Conservation (phyloP, 2,888 invertebrate species). For the Chouioia cunea region DNA sequence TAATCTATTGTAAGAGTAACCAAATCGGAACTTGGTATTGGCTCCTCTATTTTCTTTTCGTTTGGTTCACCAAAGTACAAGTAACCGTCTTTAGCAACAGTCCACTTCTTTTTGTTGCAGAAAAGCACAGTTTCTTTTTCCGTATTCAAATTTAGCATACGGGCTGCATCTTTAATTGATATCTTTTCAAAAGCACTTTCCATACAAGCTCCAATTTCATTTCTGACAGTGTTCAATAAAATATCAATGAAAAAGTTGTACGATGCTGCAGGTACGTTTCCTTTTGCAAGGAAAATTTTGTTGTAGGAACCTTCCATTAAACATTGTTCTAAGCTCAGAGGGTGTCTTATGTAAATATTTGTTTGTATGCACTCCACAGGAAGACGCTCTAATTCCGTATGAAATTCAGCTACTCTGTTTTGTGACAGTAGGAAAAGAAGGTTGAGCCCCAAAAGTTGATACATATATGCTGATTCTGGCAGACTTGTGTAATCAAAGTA, state of each 20-base stretch:
- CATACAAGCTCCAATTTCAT: slow-evolving; percentile 96
- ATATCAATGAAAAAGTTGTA: slow-evolving; percentile 98
- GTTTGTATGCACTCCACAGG: slow-evolving; percentile 92
- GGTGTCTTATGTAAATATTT: slow-evolving; percentile 94
- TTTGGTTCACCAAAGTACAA: slow-evolving; percentile 85
- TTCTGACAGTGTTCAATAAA: slow-evolving; percentile 92
- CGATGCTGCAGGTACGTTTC: slow-evolving; percentile 94
- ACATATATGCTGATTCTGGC: slow-evolving; percentile 93
- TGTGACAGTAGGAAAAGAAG: slow-evolving; percentile 93
- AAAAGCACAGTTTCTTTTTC: slow-evolving; percentile 84
- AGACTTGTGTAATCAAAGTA: slow-evolving; percentile 91
- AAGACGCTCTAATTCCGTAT: slow-evolving; percentile 94
- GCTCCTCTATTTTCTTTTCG: slow-evolving; percentile 81
- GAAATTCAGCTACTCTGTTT: slow-evolving; percentile 98
- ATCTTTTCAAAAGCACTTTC: slow-evolving; percentile 96
- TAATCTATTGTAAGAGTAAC: slow-evolving; percentile 96
- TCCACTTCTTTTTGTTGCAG: slow-evolving; percentile 89
- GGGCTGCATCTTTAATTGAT: slow-evolving; percentile 86
- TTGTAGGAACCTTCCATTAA: slow-evolving; percentile 99
- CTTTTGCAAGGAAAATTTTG: slow-evolving; percentile 84
- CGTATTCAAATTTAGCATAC: slow-evolving; percentile 87
- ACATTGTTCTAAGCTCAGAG: slow-evolving; percentile 96
- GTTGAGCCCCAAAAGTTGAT: slow-evolving; percentile 94
- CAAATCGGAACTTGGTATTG: slow-evolving; percentile 89
- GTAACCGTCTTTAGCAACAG: slow-evolving; percentile 80